Conservation (phyloP, 2,797 vertebrate genomes). For the Gastrophryne carolinensis region DNA sequence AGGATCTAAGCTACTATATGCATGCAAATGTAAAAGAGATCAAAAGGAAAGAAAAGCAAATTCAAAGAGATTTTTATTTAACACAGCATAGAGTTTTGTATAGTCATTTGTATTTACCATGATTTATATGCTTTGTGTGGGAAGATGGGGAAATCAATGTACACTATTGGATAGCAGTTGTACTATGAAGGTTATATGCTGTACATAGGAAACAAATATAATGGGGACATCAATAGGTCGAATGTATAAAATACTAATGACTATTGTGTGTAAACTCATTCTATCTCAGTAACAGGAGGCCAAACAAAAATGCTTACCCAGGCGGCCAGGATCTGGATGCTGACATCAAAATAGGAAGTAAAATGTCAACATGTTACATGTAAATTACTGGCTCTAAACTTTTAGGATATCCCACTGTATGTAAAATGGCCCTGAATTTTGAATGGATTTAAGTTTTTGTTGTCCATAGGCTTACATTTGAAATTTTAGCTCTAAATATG, state of each 20-base stretch:
- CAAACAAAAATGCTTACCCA: conserved; percentile 67
- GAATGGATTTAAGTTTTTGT: too few species aligned
- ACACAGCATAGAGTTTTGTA: background rate
- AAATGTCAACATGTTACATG: conserved; percentile 62
- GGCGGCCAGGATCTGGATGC: conserved; percentile 70
- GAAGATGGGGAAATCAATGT: background rate
- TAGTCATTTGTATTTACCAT: conserved; percentile 6
- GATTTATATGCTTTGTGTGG: background rate
- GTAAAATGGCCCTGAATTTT: too few species aligned
- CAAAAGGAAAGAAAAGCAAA: background rate
- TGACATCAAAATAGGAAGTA: conserved; percentile 67
- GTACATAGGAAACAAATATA: background rate
- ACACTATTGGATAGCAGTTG: background rate
- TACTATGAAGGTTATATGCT: background rate
- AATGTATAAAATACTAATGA: conserved; percentile 13
- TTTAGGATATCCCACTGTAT: too few species aligned
- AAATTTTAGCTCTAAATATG: too few species aligned
- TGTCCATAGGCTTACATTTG: too few species aligned
- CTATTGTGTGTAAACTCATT: background rate
- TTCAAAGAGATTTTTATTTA: background rate
- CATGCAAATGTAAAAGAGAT: background rate
- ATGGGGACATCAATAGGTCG: background rate
- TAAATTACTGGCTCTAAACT: conserved; percentile 87
- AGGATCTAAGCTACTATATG: background rate
- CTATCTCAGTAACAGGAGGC: conserved; percentile 46